Base-by-base conservation (phyloP, 2,113 vertebrate genomes). In the Oceanodroma tethys region DNA sequence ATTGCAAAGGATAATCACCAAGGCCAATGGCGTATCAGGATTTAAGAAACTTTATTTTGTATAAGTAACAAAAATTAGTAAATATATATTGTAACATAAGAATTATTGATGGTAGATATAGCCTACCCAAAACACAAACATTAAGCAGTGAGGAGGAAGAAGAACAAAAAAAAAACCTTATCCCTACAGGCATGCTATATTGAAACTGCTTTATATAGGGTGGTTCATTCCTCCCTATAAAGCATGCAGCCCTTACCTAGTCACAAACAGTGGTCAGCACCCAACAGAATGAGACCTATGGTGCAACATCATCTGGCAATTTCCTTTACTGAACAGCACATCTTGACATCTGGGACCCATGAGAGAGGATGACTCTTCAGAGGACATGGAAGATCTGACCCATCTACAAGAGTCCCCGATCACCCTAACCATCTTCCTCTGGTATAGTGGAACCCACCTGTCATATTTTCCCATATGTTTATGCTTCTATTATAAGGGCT, bases 251-350 rank as follows among this genome's bases (percentile, higher is more conserved):
- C 55, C 60, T 55, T 52, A 48, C 18, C 60, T 16, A 48, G 56
- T 43, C 78, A 94, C 30, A 21, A 60, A 71, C 25, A 66, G 53
- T 7, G n/a, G 13, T 21, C 32, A 94, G 43, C 4, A 73, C 34
- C n/a, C 0, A 0, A 72, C 26, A 68, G 36, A 90, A 73, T 0
- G 3, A 86, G 40, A 78, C 23, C n/a, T 59, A 43, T 2, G 5
- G 53, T 32, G 29, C 22, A 34, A 50, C 19, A 34, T 8, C 34
- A 59, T 13, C 50, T 50, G 38, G 43, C 53, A 81, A 42, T 50
- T 36, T 63, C 36, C 27, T 58, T 72, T 32, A 68, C 8, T 29
- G 36, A 79, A 59, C 29, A 32, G 22, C 16, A 11, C 20, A 29
- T 34, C 52, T 56, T 80, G 67, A 36, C 11, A 81, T 9, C 21